Evolutionary conservation across 1,140 invertebrate genomes (phyloP).

Genomic region (Notospermus geniculatus): DNA sequence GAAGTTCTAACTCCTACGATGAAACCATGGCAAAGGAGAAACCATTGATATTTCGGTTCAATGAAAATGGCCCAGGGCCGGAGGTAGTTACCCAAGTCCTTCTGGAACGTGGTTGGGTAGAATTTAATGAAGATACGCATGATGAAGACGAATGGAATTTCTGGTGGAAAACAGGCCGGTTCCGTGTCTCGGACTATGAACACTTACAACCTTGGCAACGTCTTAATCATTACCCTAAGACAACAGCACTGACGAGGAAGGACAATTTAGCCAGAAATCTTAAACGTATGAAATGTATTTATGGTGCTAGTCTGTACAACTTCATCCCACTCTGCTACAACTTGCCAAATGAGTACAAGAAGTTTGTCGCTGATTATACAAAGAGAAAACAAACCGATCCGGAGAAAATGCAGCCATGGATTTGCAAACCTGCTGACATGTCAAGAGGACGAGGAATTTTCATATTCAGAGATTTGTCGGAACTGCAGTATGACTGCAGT

Average conservation of each 20-base stretch:
- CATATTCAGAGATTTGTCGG: slow-evolving; percentile 66
- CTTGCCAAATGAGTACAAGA: slow-evolving; percentile 80
- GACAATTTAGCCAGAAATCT: slow-evolving; percentile 75
- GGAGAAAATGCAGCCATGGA: slow-evolving; percentile 61
- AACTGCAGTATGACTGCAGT: slow-evolving; percentile 47
- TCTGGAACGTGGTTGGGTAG: slow-evolving; percentile 75
- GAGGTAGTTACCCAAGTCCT: slow-evolving; percentile 68
- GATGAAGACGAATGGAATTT: slow-evolving; percentile 76
- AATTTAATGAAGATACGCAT: slow-evolving; percentile 62
- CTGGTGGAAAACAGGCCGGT: slow-evolving; percentile 75
- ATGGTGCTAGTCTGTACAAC: slow-evolving; percentile 73
- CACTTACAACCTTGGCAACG: slow-evolving; percentile 73
- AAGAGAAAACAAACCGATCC: slow-evolving; percentile 30
- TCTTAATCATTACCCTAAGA: slow-evolving; percentile 80
- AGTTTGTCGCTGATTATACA: slow-evolving; percentile 74
- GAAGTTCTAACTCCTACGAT: too few species aligned
- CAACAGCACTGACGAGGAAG: slow-evolving; percentile 76
- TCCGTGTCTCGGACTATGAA: slow-evolving; percentile 68
- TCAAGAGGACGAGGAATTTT: slow-evolving; percentile 81
- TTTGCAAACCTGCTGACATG: slow-evolving; percentile 81
- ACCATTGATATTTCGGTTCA: slow-evolving; percentile 40
- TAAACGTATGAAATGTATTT: slow-evolving; percentile 76
- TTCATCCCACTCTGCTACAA: slow-evolving; percentile 81
- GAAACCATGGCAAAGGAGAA: not conserved
- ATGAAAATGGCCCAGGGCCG: slow-evolving; percentile 71